Evolutionary conservation across 2,797 vertebrate species (phyloP).

Genomic region (Notoglanidium macrostoma): DNA sequence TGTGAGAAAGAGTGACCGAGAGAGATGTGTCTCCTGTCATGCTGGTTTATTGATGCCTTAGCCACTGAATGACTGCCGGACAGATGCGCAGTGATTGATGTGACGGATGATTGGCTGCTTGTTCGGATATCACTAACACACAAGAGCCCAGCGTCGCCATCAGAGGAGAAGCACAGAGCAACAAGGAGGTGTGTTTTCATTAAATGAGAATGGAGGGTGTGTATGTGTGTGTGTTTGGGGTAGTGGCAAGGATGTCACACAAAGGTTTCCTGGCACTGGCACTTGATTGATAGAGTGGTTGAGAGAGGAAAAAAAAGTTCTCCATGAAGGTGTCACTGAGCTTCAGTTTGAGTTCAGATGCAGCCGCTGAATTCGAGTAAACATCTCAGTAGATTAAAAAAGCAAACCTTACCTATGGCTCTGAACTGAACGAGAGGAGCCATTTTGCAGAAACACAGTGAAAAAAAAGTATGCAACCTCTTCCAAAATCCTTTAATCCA

Average conservation of each 20-base stretch:
- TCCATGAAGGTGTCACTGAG: slow-evolving; percentile 46
- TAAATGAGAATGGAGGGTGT: slow-evolving; percentile 44
- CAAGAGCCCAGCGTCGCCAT: slow-evolving; percentile 43
- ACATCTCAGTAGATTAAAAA: not conserved
- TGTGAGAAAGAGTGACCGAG: slow-evolving; percentile 17
- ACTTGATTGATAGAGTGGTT: slow-evolving; percentile 63
- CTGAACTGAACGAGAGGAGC: not conserved
- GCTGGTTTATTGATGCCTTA: slow-evolving; percentile 69
- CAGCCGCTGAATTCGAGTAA: slow-evolving; percentile 7
- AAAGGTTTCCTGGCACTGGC: slow-evolving; percentile 56
- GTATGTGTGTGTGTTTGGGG: slow-evolving; percentile 33
- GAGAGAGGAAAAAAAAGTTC: slow-evolving; percentile 43
- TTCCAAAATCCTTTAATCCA: not conserved
- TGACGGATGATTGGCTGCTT: slow-evolving; percentile 69
- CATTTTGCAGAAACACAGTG: not conserved
- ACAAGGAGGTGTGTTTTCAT: slow-evolving; percentile 59
- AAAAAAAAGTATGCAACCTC: not conserved
- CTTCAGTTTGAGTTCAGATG: slow-evolving; percentile 60
- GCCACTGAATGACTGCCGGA: slow-evolving; percentile 71
- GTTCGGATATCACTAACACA: slow-evolving; percentile 52
- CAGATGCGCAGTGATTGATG: slow-evolving; percentile 73
- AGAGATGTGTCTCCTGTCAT: slow-evolving; percentile 63
- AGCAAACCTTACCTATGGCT: not conserved
- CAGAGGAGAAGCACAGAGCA: slow-evolving; percentile 52
- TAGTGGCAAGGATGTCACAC: slow-evolving; percentile 54